Evolutionary conservation across 2,797 vertebrate genomes (phyloP).

Genomic region (Lates japonicus): DNA sequence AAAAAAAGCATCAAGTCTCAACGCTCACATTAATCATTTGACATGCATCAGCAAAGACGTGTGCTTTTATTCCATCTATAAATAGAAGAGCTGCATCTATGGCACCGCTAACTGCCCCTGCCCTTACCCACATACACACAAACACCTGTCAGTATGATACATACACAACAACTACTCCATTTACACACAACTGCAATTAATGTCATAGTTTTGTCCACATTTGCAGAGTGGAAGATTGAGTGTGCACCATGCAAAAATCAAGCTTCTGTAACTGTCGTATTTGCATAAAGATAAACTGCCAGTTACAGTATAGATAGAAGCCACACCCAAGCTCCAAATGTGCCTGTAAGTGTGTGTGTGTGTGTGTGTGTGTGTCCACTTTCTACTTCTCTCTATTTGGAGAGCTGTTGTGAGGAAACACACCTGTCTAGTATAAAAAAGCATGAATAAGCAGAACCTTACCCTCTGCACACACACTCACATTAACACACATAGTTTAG

Average conservation of each 20-base stretch:
- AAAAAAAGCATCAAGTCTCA: neutral
- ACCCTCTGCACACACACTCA: conserved; percentile 1
- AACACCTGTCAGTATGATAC: conserved; percentile 8
- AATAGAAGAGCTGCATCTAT: conserved; percentile 64
- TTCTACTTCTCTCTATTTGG: conserved; percentile 59
- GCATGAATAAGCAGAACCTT: conserved; percentile 41
- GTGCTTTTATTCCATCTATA: conserved; percentile 60
- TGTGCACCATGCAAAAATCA: conserved; percentile 27
- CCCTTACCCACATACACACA: conserved; percentile 2
- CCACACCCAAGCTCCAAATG: conserved; percentile 45
- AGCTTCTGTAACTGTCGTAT: conserved; percentile 52
- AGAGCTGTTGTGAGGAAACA: conserved; percentile 61
- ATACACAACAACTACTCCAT: neutral
- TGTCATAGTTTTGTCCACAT: neutral
- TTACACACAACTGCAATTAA: conserved; percentile 2
- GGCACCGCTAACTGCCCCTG: conserved; percentile 11
- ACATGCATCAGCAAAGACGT: conserved; percentile 56
- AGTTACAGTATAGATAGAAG: conserved; percentile 17
- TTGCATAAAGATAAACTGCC: conserved; percentile 63
- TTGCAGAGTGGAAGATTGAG: neutral
- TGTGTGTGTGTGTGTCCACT: conserved; percentile 7
- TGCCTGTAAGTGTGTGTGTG: neutral
- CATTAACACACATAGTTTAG: neutral
- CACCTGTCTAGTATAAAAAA: conserved; percentile 65
- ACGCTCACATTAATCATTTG: conserved; percentile 44